Percentiles rank a stretch among this genome's conserved stretches.
phyloP scores from a whole-genome alignment of 2,888 invertebrate species.

The Amphipyra tragopoginis region DNA sequence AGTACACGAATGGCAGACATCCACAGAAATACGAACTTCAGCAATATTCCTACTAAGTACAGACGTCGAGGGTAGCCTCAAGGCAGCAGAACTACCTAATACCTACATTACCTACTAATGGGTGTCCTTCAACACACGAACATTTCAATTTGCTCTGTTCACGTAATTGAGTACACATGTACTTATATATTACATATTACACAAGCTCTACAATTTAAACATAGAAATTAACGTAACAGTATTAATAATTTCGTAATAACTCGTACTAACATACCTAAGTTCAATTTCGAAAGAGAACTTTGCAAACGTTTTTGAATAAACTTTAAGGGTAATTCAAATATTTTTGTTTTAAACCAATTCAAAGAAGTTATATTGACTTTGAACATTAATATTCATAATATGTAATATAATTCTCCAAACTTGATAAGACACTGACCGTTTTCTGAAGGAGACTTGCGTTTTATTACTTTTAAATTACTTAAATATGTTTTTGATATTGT shows the following conservation, averaged over 20 bases:
- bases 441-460: too few species aligned
- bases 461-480: too few species aligned
- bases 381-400: constrained; percentile 30
- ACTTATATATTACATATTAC: not conserved
- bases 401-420: constrained; percentile 29
- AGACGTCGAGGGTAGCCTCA: too few species aligned
- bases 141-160: too few species aligned
- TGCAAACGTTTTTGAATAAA: constrained; percentile 22
- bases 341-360: constrained; percentile 37
- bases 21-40: too few species aligned
- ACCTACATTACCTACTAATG: too few species aligned
- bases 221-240: constrained; percentile 11
- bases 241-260: constrained; percentile 23
- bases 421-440: not conserved
- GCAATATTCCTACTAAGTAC: too few species aligned
- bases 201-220: constrained; percentile 4
- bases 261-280: constrained; percentile 9
- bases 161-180: too few species aligned
- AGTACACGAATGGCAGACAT: too few species aligned
- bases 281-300: constrained; percentile 23
- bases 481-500: too few species aligned
- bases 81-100: too few species aligned
- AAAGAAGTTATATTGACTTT: constrained; percentile 37
- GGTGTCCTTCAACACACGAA: too few species aligned
- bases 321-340: constrained; percentile 44